Percentiles rank a stretch among this genome's conserved stretches.
phyloP scores from a whole-genome alignment of 2,797 vertebrate species.

The Pseudocheirus occidentalis region DNA sequence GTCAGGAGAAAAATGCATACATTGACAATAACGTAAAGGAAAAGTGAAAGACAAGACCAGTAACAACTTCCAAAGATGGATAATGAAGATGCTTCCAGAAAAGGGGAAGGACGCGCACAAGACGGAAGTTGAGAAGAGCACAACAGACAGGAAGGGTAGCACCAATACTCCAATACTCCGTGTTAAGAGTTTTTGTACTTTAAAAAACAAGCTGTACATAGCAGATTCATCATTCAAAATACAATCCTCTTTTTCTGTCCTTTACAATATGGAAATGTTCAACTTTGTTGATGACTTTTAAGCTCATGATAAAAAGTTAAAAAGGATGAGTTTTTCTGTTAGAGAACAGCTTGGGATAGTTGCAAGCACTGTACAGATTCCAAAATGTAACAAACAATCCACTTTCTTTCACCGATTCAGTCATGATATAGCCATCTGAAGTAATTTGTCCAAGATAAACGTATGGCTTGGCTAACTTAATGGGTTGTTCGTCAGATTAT shows the following conservation, averaged over 20 bases:
- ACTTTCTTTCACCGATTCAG: background rate
- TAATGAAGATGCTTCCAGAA: background rate
- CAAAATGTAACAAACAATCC: background rate
- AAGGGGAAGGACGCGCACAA: background rate
- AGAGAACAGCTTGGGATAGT: background rate
- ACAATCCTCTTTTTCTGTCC: background rate
- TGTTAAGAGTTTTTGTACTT: background rate
- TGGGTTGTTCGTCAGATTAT: background rate
- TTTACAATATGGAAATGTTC: background rate
- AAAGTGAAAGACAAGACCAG: background rate
- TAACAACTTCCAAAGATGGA: background rate
- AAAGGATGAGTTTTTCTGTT: background rate
- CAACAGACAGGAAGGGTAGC: background rate
- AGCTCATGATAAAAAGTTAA: background rate
- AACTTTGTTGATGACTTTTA: background rate
- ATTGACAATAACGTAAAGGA: background rate
- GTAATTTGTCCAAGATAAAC: background rate
- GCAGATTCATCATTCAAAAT: background rate
- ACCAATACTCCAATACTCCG: background rate
- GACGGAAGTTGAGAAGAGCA: background rate
- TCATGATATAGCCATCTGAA: background rate
- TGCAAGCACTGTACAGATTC: background rate
- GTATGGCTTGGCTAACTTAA: background rate
- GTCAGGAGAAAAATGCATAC: no score
- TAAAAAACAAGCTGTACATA: background rate